Evolutionary conservation across 2,797 vertebrate genomes (phyloP).

Genomic region (Eleutherodactylus coqui): DNA sequence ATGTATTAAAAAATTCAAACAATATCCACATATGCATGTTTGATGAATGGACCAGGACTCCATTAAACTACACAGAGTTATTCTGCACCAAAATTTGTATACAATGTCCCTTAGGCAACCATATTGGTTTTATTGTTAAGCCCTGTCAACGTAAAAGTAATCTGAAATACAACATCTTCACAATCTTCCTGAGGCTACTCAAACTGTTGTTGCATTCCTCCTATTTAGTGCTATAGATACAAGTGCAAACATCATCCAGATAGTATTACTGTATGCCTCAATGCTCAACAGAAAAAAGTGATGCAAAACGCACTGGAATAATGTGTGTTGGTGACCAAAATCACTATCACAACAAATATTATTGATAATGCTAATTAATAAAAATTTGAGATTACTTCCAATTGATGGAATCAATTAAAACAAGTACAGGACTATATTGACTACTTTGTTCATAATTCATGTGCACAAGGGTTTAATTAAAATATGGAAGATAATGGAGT

Average conservation of each 20-base stretch:
- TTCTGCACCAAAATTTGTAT: not conserved
- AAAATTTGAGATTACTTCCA: too few relatives aligned
- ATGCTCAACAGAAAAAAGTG: too few relatives aligned
- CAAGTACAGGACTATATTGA: too few relatives aligned
- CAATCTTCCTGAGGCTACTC: not conserved
- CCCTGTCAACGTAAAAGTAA: not conserved
- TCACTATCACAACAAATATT: not conserved
- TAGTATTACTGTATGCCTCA: too few relatives aligned
- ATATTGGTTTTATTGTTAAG: not conserved
- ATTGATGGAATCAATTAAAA: too few relatives aligned
- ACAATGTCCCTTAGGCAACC: not conserved
- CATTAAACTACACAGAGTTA: not conserved
- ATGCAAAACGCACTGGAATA: not conserved
- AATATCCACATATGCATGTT: too few relatives aligned
- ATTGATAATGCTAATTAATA: not conserved
- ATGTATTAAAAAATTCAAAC: too few relatives aligned
- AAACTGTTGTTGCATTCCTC: not conserved
- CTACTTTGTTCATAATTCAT: too few relatives aligned
- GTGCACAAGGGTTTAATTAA: too few relatives aligned
- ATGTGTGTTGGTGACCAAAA: not conserved
- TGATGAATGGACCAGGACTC: not conserved
- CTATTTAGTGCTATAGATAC: conserved; percentile 14
- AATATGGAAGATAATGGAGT: too few relatives aligned
- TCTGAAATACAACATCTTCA: not conserved
- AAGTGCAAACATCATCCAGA: not conserved